Evolutionary conservation across 2,113 vertebrate genomes (phyloP), one percentile per base, ranked within the genome.

Genomic region (Syngnathus typhle): DNA sequence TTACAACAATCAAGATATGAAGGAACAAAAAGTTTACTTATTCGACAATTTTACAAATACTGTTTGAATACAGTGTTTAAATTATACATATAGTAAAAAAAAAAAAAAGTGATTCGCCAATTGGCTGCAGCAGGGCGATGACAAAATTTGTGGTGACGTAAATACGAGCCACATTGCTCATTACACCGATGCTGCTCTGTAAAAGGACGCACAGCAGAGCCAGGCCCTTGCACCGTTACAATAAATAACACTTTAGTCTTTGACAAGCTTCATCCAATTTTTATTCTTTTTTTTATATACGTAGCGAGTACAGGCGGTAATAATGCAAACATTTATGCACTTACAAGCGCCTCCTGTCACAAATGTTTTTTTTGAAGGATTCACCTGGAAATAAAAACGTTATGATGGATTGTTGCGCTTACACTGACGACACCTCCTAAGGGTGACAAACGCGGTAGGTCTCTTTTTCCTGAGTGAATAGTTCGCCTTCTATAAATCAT

Each of bases 321-420:
- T 58, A 58, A 58, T 15, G 55, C 27, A 58, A 58, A 58, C 55
- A 58, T 58, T 58, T 58, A 58, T 16, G 55, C 55, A 58, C 52
- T 55, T 23, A 55, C 11, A 5, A 55, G 55, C 55, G 21, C 27
- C 12, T 58, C 27, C 55, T 36, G 55, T 58, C 55, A 58, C 13
- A 32, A 36, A 7, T 7, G 55, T 7, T 36, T 13, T 27, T 58
- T 36, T 58, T 16, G 36, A 58, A 58, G 27, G 27, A 58, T 58
- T 58, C 55, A 32, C 55, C 13, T 12, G 13, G 23, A 58, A 58
- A 58, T 58, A 58, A 58, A 58, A 58, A 18, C 13, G 27, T 6
- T 6, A 32, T 58, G 55, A 58, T 58, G 23, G 36, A 58, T 58
- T 58, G 27, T 58, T 58, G 13, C 55, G 32, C 55, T 58, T 32